Percentiles rank a stretch among this genome's conserved stretches.
Conservation (phyloP, 2,888 invertebrate genomes). For the Drosophila siamana region DNA sequence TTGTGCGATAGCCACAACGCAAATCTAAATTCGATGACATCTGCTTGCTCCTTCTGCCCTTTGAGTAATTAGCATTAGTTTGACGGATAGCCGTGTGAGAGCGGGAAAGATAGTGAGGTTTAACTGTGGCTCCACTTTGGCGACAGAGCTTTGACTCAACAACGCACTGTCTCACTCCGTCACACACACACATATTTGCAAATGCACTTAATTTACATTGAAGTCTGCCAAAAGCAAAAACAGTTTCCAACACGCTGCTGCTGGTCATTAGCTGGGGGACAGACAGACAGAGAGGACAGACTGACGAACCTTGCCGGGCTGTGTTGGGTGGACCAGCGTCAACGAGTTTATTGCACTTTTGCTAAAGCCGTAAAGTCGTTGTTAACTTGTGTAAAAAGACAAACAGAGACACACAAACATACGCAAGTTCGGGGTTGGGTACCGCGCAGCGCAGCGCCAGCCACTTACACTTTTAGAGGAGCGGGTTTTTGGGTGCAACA, state of each 20-base stretch:
- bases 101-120: constrained; percentile 8
- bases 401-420: constrained; percentile 57
- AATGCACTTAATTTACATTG: constrained; percentile 39
- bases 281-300: not conserved
- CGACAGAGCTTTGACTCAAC: constrained; percentile 32
- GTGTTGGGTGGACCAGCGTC: constrained; percentile 29
- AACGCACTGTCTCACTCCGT: constrained; percentile 27
- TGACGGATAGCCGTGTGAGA: constrained; percentile 33
- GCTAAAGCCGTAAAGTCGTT: constrained; percentile 54
- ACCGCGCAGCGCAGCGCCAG: constrained; percentile 17
- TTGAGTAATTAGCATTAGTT: constrained; percentile 40
- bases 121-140: constrained; percentile 34
- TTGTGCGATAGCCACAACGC: constrained; percentile 24
- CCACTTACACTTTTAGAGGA: constrained; percentile 72
- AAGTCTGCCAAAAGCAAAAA: constrained; percentile 59
- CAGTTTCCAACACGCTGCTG: constrained; percentile 47
- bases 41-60: not conserved
- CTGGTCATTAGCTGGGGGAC: constrained; percentile 56
- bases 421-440: constrained; percentile 49
- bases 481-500: constrained; percentile 39
- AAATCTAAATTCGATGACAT: constrained; percentile 36
- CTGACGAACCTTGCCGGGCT: constrained; percentile 28
- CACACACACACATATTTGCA: constrained; percentile 4
- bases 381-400: constrained; percentile 61
- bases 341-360: constrained; percentile 78